phyloP scores from a whole-genome alignment of 2,888 invertebrate species.

The Amiota communis region DNA sequence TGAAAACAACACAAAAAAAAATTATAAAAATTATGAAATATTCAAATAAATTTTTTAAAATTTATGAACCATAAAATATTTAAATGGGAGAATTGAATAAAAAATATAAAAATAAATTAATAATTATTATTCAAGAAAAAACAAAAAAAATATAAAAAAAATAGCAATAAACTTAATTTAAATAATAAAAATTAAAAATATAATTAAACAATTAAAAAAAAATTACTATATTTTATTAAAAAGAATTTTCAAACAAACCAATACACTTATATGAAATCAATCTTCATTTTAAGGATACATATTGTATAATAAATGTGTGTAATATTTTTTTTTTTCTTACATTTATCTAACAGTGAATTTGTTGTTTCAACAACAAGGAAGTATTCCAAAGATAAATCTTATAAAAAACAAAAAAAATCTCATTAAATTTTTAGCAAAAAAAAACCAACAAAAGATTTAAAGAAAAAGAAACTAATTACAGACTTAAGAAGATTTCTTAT shows the following conservation, averaged over 20 bases:
- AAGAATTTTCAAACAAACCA: too few relatives aligned
- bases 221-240: too few relatives aligned
- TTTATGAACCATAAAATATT: neutral
- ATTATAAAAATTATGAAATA: neutral
- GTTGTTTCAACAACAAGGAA: neutral
- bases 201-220: too few relatives aligned
- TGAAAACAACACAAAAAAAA: neutral
- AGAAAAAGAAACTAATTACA: slow-evolving; percentile 17
- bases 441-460: neutral
- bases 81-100: neutral
- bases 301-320: too few relatives aligned
- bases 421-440: neutral
- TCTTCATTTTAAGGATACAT: too few relatives aligned
- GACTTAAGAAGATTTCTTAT: neutral
- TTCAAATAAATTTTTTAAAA: neutral
- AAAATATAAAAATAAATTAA: slow-evolving; percentile 8
- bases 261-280: too few relatives aligned
- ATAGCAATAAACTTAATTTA: neutral
- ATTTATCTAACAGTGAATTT: too few relatives aligned
- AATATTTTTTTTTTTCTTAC: too few relatives aligned
- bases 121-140: neutral
- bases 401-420: neutral
- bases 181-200: neutral
- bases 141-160: neutral
- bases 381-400: neutral